Evolutionary conservation across 37 sponge, comb jelly and placozoan genomes (phyloP).

Genomic region (Crambe crambe): DNA sequence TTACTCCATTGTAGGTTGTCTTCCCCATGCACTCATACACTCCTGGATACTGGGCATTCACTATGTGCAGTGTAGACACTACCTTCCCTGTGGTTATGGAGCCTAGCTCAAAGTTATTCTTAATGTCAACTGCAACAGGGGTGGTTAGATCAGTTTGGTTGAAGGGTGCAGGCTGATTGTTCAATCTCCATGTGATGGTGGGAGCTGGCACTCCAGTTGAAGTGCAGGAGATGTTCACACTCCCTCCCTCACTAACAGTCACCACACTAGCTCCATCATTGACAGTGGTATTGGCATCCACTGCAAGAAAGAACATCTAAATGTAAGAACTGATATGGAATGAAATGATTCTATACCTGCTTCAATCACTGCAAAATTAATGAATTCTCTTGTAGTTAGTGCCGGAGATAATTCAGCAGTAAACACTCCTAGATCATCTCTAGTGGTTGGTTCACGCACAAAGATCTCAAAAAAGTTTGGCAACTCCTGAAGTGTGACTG

Average conservation of each 20-base stretch:
- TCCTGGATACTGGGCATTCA: constrained; percentile 31
- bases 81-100: not conserved
- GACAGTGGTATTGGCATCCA: not conserved
- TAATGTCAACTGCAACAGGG: not conserved
- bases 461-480: constrained; percentile 30
- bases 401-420: not conserved
- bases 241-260: constrained; percentile 13
- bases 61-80: constrained; percentile 13
- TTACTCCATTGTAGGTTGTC: no score
- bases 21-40: constrained; percentile 23
- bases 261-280: not conserved
- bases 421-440: constrained; percentile 21
- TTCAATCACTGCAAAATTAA: constrained; percentile 9
- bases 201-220: constrained; percentile 44
- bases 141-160: not conserved
- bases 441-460: constrained; percentile 30
- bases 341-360: constrained; percentile 8
- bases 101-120: not conserved
- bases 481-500: not conserved
- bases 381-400: not conserved
- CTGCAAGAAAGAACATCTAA: not conserved
- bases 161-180: not conserved
- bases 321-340: not conserved
- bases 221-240: constrained; percentile 31
- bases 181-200: constrained; percentile 35